Base-by-base conservation (phyloP, 2,797 vertebrate genomes). In the Leuciscus waleckii region DNA sequence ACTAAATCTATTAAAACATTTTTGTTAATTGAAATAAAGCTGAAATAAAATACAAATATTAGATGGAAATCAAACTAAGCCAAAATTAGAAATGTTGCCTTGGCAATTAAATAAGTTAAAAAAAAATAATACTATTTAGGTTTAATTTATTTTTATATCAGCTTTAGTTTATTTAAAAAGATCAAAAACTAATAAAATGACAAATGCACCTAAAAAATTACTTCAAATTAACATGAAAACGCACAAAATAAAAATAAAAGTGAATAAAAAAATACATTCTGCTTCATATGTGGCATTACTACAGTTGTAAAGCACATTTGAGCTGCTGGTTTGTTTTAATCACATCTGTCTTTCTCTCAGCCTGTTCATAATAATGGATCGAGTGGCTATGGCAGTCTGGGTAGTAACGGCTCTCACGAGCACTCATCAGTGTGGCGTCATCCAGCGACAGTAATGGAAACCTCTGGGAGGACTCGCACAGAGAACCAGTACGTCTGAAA, bases 371-470 rank as follows among this genome's bases (percentile, higher is more conserved):
- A 92, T 90, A 96, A 96, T 2, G 94, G 96, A 7, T 97, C 97
- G 88, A 97, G 97, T 16, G 96, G 97, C 87, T 98, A 96, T 0
- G 95, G 97, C 82, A 98, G 97, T 90, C 93, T 96, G 85, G 96
- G 96, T 13, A 97, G 97, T 91, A 97, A 95, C 0, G 95, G 96
- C n/a, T 98, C 97, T 1, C 97, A 95, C 0, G 97, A 97, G 88
- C 97, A 95, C 82, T 96, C 81, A 92, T 96, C 91, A 97, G 97
- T 26, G 89, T 95, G 9, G 92, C 95, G 0, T 97, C 97, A 9
- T 98, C 96, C 3, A 97, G 97, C 29, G 97, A 98, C 91, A 96
- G 96, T 89, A 97, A 96, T 1, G 95, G 97, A 4, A 97, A 95
- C 79, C 89, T 94, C 35, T 90, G 91, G 88, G 97, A 97, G 84